Conservation (phyloP, 2,797 vertebrate species). For the Molothrus ater region DNA sequence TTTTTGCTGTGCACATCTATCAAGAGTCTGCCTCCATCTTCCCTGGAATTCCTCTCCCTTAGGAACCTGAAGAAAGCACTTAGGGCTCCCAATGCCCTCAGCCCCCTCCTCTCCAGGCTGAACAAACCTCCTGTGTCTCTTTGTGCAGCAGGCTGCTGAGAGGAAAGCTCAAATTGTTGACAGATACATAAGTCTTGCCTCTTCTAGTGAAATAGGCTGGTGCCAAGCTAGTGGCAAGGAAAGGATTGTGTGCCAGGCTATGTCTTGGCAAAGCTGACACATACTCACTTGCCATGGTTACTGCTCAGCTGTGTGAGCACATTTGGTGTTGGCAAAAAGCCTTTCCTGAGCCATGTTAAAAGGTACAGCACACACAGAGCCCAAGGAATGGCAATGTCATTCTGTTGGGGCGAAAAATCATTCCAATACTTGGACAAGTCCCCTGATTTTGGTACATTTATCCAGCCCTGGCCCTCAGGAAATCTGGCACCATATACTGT, state of each 20-base stretch:
- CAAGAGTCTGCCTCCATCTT: neutral
- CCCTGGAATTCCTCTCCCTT: neutral
- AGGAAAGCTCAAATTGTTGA: neutral
- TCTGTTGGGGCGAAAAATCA: neutral
- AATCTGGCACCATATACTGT: neutral
- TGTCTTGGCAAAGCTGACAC: neutral
- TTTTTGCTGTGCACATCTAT: neutral
- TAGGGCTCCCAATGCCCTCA: neutral
- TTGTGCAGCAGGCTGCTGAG: neutral
- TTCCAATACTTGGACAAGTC: neutral
- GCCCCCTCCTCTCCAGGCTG: neutral
- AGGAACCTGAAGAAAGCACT: neutral
- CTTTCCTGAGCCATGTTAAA: constrained; percentile 3
- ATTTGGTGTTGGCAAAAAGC: constrained; percentile 11
- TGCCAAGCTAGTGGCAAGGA: constrained; percentile 4
- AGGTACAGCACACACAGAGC: neutral
- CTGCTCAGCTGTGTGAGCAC: neutral
- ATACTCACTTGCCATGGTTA: neutral
- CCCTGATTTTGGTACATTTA: neutral
- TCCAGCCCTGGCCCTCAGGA: neutral
- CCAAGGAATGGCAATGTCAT: neutral
- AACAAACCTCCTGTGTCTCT: neutral
- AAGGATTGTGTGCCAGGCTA: neutral
- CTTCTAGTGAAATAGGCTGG: neutral
- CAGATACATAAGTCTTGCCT: neutral